Conservation (phyloP, 2,888 invertebrate species). For the Zaprionus lineosus region DNA sequence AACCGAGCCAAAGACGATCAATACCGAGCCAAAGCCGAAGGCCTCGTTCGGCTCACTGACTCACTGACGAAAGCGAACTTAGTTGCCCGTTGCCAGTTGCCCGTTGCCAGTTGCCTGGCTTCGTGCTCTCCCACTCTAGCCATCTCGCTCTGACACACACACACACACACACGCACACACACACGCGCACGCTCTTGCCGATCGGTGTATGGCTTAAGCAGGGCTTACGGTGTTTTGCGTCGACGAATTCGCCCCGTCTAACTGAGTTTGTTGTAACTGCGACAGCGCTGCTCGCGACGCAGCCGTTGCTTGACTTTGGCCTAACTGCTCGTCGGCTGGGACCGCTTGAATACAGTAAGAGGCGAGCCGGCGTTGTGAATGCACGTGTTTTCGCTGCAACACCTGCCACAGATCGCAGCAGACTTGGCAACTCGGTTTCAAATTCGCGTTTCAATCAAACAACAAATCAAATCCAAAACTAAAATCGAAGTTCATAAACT, state of each 20-base stretch:
- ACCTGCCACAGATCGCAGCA: constrained; percentile 42
- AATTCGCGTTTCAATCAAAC: constrained; percentile 9
- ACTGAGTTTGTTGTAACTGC: constrained; percentile 66
- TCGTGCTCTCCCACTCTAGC: constrained; percentile 17
- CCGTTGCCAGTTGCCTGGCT: no score
- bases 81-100: background rate
- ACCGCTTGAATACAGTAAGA: constrained; percentile 83
- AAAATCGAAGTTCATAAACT: background rate
- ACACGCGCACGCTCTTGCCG: constrained; percentile 7
- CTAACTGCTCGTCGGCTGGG: constrained; percentile 80
- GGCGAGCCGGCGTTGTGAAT: constrained; percentile 82
- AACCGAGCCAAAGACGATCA: constrained; percentile 3
- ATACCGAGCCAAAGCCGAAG: constrained; percentile 1
- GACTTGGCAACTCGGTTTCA: constrained; percentile 13
- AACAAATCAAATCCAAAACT: constrained; percentile 1
- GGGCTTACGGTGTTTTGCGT: constrained; percentile 76
- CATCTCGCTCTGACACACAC: constrained; percentile 22
- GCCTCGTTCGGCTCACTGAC: constrained; percentile 38
- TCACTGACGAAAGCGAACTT: constrained; percentile 64
- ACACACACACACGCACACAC: constrained; percentile 8
- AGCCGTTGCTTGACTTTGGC: constrained; percentile 69
- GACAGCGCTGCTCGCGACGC: constrained; percentile 16
- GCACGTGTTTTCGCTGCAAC: constrained; percentile 82
- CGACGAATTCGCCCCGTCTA: constrained; percentile 65
- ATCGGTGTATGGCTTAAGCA: constrained; percentile 42